Conservation (phyloP, 1,140 invertebrate genomes). For the Drosophila tani region DNA sequence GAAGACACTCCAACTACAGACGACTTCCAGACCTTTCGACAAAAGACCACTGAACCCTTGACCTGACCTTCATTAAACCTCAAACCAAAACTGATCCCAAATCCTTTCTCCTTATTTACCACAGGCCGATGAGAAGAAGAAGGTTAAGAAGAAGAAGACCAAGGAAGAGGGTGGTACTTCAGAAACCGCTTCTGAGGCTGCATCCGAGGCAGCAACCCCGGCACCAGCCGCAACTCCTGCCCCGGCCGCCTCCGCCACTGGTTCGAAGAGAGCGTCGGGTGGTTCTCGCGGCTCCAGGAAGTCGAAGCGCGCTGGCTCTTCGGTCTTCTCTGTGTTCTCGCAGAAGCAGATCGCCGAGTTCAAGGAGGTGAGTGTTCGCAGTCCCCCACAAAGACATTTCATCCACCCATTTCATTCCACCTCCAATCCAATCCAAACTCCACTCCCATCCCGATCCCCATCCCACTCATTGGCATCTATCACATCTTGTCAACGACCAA, state of each 20-base stretch:
- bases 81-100: slow-evolving; percentile 8
- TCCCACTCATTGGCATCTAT: slow-evolving; percentile 32
- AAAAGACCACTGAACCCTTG: neutral
- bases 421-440: slow-evolving; percentile 11
- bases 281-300: slow-evolving; percentile 89
- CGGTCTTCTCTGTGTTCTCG: slow-evolving; percentile 98
- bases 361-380: slow-evolving; percentile 91
- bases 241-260: slow-evolving; percentile 86
- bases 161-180: slow-evolving; percentile 90
- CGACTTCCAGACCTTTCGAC: neutral
- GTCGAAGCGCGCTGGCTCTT: slow-evolving; percentile 95
- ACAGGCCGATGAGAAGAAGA: slow-evolving; percentile 93
- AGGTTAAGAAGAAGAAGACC: slow-evolving; percentile 92
- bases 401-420: slow-evolving; percentile 9
- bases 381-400: neutral
- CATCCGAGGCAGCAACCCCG: slow-evolving; percentile 87
- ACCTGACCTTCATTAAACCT: neutral
- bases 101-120: slow-evolving; percentile 19
- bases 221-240: slow-evolving; percentile 87
- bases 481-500: slow-evolving; percentile 59
- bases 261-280: slow-evolving; percentile 87
- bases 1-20: neutral
- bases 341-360: slow-evolving; percentile 98
- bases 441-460: slow-evolving; percentile 9
- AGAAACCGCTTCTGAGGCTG: slow-evolving; percentile 87